Percentiles rank a stretch among this genome's conserved stretches.
These are phyloP conservation scores for Girardinus metallicus DNA, from an alignment of 2,797 vertebrate species.

Conservation along the genomic window DNA sequence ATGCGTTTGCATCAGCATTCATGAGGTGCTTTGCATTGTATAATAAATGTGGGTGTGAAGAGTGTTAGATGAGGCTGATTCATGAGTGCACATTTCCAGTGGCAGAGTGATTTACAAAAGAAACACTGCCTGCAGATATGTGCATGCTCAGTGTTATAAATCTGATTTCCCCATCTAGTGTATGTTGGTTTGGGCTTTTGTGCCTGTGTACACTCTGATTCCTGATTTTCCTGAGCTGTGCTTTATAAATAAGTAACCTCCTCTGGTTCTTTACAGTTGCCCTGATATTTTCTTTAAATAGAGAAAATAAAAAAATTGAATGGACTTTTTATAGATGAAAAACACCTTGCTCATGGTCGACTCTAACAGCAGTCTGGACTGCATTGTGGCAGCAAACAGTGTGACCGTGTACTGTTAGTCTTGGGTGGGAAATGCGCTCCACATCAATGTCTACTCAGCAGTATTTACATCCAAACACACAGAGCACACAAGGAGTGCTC, in stretches of 20 bases:
- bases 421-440: slow-evolving; percentile 28
- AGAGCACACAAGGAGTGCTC: not conserved
- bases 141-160: slow-evolving; percentile 2
- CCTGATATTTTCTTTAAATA: slow-evolving; percentile 1
- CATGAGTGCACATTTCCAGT: slow-evolving; percentile 7
- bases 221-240: not conserved
- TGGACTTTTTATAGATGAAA: not conserved
- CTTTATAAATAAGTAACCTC: not conserved
- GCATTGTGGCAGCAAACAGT: slow-evolving; percentile 26
- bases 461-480: slow-evolving; percentile 32
- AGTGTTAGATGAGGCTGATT: slow-evolving; percentile 2
- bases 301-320: too few relatives aligned
- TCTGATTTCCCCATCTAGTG: not conserved
- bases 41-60: slow-evolving; percentile 8
- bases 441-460: slow-evolving; percentile 49
- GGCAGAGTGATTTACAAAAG: slow-evolving; percentile 8
- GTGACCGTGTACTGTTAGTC: slow-evolving; percentile 15
- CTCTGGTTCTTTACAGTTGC: not conserved
- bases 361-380: slow-evolving; percentile 2
- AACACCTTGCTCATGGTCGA: not conserved
- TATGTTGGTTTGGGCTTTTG: not conserved
- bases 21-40: slow-evolving; percentile 13
- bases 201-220: not conserved
- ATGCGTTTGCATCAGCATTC: slow-evolving; percentile 4
- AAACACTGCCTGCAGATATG: not conserved